These are phyloP conservation scores for Leptobrachium ailaonicum DNA, from an alignment of 2,113 vertebrate genomes.

Conservation along the genomic window DNA sequence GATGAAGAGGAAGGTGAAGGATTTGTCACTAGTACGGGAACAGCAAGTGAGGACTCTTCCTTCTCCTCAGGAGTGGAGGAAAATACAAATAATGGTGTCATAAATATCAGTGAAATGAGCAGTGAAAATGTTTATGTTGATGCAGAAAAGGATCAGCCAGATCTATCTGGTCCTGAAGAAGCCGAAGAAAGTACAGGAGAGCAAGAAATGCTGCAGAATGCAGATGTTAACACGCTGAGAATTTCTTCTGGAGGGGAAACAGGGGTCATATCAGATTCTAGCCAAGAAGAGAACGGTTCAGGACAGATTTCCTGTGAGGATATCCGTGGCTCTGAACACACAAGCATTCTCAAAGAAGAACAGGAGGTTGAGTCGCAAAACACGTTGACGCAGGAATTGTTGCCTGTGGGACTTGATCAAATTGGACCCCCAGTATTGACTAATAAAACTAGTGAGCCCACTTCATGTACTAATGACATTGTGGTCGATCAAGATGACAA, in stretches of 20 bases:
- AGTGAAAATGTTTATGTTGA: slow-evolving; percentile 55
- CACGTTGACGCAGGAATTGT: background rate
- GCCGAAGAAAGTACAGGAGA: slow-evolving; percentile 26
- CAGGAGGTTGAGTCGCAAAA: background rate
- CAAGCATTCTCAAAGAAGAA: background rate
- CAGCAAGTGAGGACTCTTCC: slow-evolving; percentile 69
- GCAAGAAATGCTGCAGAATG: slow-evolving; percentile 40
- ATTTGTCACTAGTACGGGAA: slow-evolving; percentile 72
- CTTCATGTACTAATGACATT: background rate
- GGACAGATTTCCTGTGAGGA: background rate
- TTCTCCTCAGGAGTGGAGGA: slow-evolving; percentile 59
- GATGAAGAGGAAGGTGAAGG: slow-evolving; percentile 75
- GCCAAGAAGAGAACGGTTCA: background rate
- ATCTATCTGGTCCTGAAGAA: background rate
- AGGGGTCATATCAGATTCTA: background rate
- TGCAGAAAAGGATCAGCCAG: slow-evolving; percentile 49
- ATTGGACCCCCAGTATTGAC: background rate
- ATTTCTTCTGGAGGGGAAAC: background rate
- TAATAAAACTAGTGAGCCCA: background rate
- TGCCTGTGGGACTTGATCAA: background rate
- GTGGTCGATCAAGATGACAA: background rate
- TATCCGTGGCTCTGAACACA: background rate
- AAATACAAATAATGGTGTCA: slow-evolving; percentile 52
- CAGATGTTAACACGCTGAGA: background rate
- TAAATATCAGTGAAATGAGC: slow-evolving; percentile 58